These are phyloP conservation scores for Calyptommatus sinebrachiatus DNA, from an alignment of 2,113 vertebrate species.

Conservation along the genomic window DNA sequence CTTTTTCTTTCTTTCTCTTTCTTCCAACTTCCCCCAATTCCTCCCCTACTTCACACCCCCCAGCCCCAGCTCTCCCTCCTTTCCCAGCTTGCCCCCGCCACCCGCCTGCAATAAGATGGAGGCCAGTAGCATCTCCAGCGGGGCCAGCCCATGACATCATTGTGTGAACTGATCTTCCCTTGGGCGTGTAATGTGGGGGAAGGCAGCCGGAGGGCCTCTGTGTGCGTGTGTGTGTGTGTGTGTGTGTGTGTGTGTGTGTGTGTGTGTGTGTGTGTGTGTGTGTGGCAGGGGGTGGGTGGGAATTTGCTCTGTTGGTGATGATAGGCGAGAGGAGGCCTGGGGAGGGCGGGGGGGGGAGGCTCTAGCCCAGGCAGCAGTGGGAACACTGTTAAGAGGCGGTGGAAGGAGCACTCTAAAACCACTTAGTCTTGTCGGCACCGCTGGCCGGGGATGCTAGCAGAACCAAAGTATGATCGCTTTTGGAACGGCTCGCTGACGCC, in stretches of 20 bases:
- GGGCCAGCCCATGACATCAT: conserved; percentile 86
- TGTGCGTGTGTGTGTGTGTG: conserved; percentile 36
- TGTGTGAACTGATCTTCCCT: conserved; percentile 52
- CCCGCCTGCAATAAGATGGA: conserved; percentile 36
- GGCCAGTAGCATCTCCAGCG: no score
- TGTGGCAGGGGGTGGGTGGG: conserved; percentile 33
- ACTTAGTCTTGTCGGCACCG: conserved; percentile 35
- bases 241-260: conserved; percentile 14
- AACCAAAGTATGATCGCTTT: conserved; percentile 88
- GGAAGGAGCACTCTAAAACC: conserved; percentile 65
- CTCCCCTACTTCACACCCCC: no score
- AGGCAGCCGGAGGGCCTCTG: conserved; percentile 11
- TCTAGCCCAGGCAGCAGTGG: conserved; percentile 26
- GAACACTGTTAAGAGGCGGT: conserved; percentile 13
- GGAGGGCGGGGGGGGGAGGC: no score
- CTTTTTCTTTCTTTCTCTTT: no score
- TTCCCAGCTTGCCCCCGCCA: no score
- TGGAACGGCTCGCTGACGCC: conserved; percentile 85
- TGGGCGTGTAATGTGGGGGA: conserved; percentile 30
- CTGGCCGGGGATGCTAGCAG: conserved; percentile 82
- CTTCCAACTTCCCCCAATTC: neutral
- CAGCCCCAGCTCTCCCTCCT: no score
- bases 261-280: conserved; percentile 26
- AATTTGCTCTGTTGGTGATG: conserved; percentile 40
- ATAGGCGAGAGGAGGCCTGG: conserved; percentile 16